Evolutionary conservation across 2,113 vertebrate genomes (phyloP), one percentile per base, ranked within the genome.

Genomic region (Paraplagusia blochii): DNA sequence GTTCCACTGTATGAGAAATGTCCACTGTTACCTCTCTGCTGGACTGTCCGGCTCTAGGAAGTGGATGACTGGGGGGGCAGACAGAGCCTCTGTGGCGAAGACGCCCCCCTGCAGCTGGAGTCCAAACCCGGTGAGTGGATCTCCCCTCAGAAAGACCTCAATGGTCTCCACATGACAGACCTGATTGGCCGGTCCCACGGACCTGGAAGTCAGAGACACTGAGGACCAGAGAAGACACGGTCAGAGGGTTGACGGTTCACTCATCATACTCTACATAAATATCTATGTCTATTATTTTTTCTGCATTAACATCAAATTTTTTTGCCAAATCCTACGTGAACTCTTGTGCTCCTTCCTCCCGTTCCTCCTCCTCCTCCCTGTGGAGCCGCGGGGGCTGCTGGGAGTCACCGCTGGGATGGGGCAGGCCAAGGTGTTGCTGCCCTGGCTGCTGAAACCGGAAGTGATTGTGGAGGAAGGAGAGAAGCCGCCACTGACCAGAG

Each of bases 41-140:
- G 97, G 93, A 79, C 96, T 98, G 91, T 98, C 95, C 0, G 94
- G 94, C 84, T 97, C 95, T 18, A 99, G 95, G 80, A 97, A 97
- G 72, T 94, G 92, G 82, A 99, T 89, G 38, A 94, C 91, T 14
- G 97, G 94, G 0, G 97, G 95, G 52, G 93, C 90, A 4, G 95
- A 97, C 69, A 98, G 87, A 19, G 93, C 94, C 85, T 98, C 97
- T 0, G 94, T 98, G 80, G 95, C 94, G 73, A 99, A 98, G 83
- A 98, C 93, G 49, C 96, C 95, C 33, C 95, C 96, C 82, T 98
- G 97, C 53, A 99, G 95, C 90, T 98, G 95, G 52, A 99, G 88
- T 82, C 97, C 97, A 5, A 98, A 98, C 75, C 97, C 96, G 45
- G 90, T 94, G 82, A 99, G 91, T 1, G 95, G 94, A 61, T 97